These are phyloP conservation scores for Otus scops DNA, from an alignment of 2,797 vertebrate genomes.

Conservation along the genomic window DNA sequence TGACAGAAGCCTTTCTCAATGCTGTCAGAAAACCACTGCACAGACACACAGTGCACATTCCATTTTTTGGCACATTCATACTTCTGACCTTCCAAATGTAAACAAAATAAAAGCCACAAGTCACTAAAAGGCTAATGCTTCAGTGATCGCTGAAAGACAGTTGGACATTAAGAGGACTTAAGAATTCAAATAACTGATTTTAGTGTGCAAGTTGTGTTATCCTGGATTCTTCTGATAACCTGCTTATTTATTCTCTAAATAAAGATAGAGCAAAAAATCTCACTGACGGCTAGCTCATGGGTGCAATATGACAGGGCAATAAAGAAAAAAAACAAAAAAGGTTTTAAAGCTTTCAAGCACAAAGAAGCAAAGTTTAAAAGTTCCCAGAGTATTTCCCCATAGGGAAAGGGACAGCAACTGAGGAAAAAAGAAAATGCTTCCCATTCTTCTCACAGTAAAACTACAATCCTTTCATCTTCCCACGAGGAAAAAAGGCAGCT, in stretches of 20 bases:
- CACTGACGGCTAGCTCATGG: neutral
- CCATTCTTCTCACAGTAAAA: neutral
- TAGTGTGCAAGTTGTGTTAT: neutral
- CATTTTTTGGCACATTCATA: conserved; percentile 95
- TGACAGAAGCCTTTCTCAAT: conserved; percentile 94
- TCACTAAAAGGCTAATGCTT: neutral
- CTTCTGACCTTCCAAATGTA: conserved; percentile 86
- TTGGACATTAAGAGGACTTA: neutral
- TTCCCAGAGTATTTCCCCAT: neutral
- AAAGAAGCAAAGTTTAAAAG: neutral
- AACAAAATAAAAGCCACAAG: neutral
- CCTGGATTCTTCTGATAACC: neutral
- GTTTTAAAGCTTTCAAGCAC: neutral
- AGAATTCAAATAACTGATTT: neutral
- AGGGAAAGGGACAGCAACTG: neutral
- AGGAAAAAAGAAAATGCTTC: neutral
- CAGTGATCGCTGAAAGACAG: neutral
- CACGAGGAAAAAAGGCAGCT: neutral
- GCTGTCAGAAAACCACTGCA: conserved; percentile 95
- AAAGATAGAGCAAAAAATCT: neutral
- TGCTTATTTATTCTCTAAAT: neutral
- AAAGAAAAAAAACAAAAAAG: neutral
- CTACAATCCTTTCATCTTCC: neutral
- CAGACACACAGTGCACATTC: conserved; percentile 93
- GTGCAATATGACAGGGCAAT: neutral